Conservation (phyloP, 1,140 invertebrate genomes). For the Laupala kohalensis region DNA sequence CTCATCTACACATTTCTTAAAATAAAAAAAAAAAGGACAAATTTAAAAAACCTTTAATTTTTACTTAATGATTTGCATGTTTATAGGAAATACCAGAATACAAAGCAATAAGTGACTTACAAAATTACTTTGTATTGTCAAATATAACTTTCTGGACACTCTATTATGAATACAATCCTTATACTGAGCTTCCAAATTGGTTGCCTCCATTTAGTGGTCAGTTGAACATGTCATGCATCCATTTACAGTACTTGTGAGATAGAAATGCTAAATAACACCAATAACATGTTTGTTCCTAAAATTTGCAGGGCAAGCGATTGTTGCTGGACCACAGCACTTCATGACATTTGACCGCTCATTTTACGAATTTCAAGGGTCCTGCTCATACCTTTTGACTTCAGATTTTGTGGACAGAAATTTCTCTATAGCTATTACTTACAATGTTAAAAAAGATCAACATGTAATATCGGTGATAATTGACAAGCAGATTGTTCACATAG, state of each 20-base stretch:
- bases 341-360: constrained; percentile 61
- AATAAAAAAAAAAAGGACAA: no score
- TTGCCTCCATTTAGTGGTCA: constrained; percentile 68
- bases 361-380: constrained; percentile 49
- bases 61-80: no score
- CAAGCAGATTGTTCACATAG: constrained; percentile 26
- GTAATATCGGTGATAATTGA: constrained; percentile 24
- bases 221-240: constrained; percentile 4
- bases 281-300: constrained; percentile 6
- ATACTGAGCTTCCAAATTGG: constrained; percentile 55
- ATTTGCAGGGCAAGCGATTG: constrained; percentile 47
- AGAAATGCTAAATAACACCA: not conserved
- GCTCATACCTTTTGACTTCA: constrained; percentile 50
- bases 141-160: constrained; percentile 59
- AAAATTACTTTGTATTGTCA: constrained; percentile 49
- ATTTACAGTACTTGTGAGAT: not conserved
- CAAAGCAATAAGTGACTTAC: constrained; percentile 44
- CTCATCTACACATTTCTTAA: no score
- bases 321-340: constrained; percentile 55
- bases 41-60: no score
- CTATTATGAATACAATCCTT: constrained; percentile 57
- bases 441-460: constrained; percentile 17
- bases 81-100: constrained; percentile 62
- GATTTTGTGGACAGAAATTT: constrained; percentile 48
- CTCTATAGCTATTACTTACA: constrained; percentile 29